Base-by-base conservation (phyloP, 2,797 vertebrate species). In the Fratercula arctica region DNA sequence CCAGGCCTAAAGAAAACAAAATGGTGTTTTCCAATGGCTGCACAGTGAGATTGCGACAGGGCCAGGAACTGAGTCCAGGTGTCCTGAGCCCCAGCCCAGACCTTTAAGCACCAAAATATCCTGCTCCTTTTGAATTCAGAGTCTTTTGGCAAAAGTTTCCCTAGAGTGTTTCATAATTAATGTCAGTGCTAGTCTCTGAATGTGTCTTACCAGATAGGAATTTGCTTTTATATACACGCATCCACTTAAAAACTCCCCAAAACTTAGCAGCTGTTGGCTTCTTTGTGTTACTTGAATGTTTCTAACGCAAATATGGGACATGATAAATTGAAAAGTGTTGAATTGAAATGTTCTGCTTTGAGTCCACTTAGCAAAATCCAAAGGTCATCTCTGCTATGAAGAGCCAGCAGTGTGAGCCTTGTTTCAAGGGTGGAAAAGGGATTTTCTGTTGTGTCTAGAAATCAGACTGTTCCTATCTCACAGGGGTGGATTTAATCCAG, bases 181-280 rank as follows among this genome's bases (percentile, higher is more conserved):
- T 89, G 86, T 94, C 90, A 95, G 79, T 85, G 60, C 75, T 90
- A 72, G 81, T 63, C 54, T 33, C 89, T 81, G 68, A 84, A 74
- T 0, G 1, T 90, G 78, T 94, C 86, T 97, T 95, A 96, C 75
- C 53, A 93, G 86, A 92, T 89, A 94, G 96, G 96, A 96, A 96
- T 96, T 94, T 72, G 81, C 94, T 95, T 95, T 96, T 87, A 76
- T 89, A 90, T 94, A 83, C 66, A 79, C 12, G 21, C 50, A 82
- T 39, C 45, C 70, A 64, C 72, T 95, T 80, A 75, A 93, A 90
- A 90, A 43, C 78, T 96, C 64, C 45, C 53, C 75, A 11, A 90
- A 87, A 81, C 41, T 57, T 73, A 95, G 83, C 91, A 96, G 94
- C 93, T 93, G 64, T 94, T 94, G 89, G 75, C 57, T 91, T 80